Conservation (phyloP, 2,797 vertebrate genomes). For the Pelobates cultripes region DNA sequence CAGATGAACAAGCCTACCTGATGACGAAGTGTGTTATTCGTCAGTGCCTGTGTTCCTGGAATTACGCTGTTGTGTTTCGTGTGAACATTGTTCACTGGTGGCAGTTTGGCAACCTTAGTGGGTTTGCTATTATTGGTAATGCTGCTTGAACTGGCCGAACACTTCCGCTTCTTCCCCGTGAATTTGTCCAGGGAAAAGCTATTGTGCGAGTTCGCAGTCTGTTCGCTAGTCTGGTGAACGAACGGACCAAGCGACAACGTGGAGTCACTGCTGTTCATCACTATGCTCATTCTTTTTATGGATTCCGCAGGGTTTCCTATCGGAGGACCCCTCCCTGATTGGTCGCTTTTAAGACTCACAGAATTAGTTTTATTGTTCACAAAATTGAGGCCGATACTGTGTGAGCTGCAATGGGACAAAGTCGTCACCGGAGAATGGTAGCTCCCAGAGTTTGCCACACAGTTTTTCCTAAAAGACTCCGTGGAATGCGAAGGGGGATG, state of each 20-base stretch:
- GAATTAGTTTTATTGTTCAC: slow-evolving; percentile 86
- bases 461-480: slow-evolving; percentile 92
- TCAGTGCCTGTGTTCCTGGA: slow-evolving; percentile 86
- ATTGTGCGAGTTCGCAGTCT: slow-evolving; percentile 75
- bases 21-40: slow-evolving; percentile 93
- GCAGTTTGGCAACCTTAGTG: slow-evolving; percentile 90
- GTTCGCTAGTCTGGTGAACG: slow-evolving; percentile 82
- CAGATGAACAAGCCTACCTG: slow-evolving; percentile 78
- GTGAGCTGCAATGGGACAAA: slow-evolving; percentile 81
- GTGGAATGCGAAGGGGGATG: slow-evolving; percentile 82
- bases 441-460: slow-evolving; percentile 84
- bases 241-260: slow-evolving; percentile 96
- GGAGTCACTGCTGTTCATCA: slow-evolving; percentile 97
- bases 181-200: slow-evolving; percentile 84
- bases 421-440: slow-evolving; percentile 81
- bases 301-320: slow-evolving; percentile 90
- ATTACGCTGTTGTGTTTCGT: slow-evolving; percentile 88
- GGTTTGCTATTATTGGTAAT: slow-evolving; percentile 76
- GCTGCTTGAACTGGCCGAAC: slow-evolving; percentile 80
- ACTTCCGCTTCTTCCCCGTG: slow-evolving; percentile 93
- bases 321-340: slow-evolving; percentile 83
- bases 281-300: slow-evolving; percentile 98
- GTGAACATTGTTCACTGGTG: slow-evolving; percentile 92
- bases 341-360: slow-evolving; percentile 87
- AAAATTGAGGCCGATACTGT: slow-evolving; percentile 86